Percentiles rank a stretch among this genome's conserved stretches.
These are phyloP conservation scores for Mechanitis mazaeus DNA, from an alignment of 2,888 invertebrate genomes.

Conservation along the genomic window DNA sequence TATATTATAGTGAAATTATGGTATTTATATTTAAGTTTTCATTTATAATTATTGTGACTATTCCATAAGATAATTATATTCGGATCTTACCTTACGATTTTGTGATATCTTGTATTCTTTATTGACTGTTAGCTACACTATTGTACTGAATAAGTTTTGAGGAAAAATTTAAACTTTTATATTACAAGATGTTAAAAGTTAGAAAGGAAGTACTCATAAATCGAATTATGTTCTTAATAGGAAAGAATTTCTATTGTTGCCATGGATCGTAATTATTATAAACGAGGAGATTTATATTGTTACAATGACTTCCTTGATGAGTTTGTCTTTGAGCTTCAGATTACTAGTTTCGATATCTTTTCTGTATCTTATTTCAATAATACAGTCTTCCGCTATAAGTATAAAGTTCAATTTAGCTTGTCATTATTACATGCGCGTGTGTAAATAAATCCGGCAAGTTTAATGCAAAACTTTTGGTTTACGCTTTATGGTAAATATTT, in stretches of 20 bases:
- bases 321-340: conserved; percentile 41
- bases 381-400: conserved; percentile 27
- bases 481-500: conserved; percentile 77
- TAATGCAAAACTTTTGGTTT: conserved; percentile 77
- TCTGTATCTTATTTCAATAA: conserved; percentile 22
- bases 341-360: conserved; percentile 38
- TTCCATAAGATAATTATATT: too few relatives aligned
- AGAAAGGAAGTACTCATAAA: too few relatives aligned
- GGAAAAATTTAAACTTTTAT: too few relatives aligned
- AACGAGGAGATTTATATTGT: conserved; percentile 29
- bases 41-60: too few relatives aligned
- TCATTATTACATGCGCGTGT: conserved; percentile 45
- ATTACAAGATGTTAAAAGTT: too few relatives aligned
- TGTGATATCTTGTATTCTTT: background rate
- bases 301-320: conserved; percentile 42
- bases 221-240: too few relatives aligned
- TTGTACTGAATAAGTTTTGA: too few relatives aligned
- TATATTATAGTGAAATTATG: too few relatives aligned
- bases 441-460: conserved; percentile 72
- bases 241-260: conserved; percentile 11
- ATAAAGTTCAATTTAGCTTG: conserved; percentile 44
- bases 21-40: too few relatives aligned
- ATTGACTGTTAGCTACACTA: background rate
- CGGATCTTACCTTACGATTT: background rate
- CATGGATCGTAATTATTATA: conserved; percentile 27